A percentile compares a stretch with the other conserved stretches of the same genome.
These are phyloP conservation scores for Eulemur rubriventer DNA, from an alignment of 2,797 vertebrate species.

Conservation along the genomic window DNA sequence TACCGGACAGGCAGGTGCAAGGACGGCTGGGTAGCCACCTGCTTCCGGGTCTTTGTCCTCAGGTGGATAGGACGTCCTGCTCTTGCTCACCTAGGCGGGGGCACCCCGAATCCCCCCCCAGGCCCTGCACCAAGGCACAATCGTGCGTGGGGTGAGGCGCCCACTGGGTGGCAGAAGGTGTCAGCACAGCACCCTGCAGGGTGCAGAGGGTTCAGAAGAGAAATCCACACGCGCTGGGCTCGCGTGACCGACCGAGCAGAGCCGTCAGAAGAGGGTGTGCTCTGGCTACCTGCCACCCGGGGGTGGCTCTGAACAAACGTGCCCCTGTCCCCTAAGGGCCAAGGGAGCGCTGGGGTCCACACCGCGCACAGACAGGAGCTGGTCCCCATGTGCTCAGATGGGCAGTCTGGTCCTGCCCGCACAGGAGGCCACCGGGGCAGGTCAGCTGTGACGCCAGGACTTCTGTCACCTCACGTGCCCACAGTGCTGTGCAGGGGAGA, in stretches of 20 bases:
- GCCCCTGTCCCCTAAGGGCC: neutral
- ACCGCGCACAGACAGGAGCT: accelerated
- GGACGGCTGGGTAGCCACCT: neutral
- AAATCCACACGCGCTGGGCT: neutral
- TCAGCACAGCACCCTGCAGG: neutral
- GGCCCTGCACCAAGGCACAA: neutral
- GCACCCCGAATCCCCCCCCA: too few relatives aligned
- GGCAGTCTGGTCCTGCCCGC: neutral
- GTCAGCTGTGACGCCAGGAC: too few relatives aligned
- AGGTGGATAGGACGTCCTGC: neutral
- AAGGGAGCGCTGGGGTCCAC: neutral
- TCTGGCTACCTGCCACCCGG: neutral
- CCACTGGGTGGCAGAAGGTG: neutral
- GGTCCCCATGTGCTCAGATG: neutral
- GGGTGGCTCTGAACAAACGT: neutral
- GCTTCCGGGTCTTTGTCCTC: neutral
- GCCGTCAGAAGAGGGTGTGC: neutral
- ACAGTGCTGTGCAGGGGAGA: neutral
- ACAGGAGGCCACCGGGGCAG: neutral
- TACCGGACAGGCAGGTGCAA: accelerated
- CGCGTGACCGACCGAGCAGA: neutral
- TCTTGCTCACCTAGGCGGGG: too few relatives aligned
- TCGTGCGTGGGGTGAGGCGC: accelerated
- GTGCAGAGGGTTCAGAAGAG: neutral
- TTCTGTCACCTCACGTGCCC: neutral